These are phyloP conservation scores for Danio rerio DNA, from an alignment of 2,113 vertebrate genomes.

Conservation along the genomic window GRCz12tu NC_133185.1:33110501-33111000, in stretches of 20 bases:
- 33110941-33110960: too few species aligned
- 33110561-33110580: slow-evolving; percentile 46
- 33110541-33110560: slow-evolving; percentile 84
- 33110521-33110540: slow-evolving; percentile 93
- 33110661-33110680: slow-evolving; percentile 9
- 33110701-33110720: slow-evolving; percentile 28
- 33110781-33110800: neutral
- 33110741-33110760: slow-evolving; percentile 17
- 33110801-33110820: neutral
- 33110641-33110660: slow-evolving; percentile 18
- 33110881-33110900: too few species aligned
- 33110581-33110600: neutral
- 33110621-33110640: slow-evolving; percentile 18
- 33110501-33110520: slow-evolving; percentile 81
- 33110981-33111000: too few species aligned
- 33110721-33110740: slow-evolving; percentile 23
- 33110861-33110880: neutral
- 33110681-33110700: slow-evolving; percentile 31
- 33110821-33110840: neutral
- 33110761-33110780: neutral
- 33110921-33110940: too few species aligned
- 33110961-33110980: too few species aligned
- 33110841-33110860: neutral
- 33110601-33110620: slow-evolving; percentile 1
- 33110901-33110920: neutral